A percentile compares a stretch with the other conserved stretches of the same genome.
phyloP scores from a whole-genome alignment of 2,113 vertebrate genomes.

The Psephotus haematonotus region DNA sequence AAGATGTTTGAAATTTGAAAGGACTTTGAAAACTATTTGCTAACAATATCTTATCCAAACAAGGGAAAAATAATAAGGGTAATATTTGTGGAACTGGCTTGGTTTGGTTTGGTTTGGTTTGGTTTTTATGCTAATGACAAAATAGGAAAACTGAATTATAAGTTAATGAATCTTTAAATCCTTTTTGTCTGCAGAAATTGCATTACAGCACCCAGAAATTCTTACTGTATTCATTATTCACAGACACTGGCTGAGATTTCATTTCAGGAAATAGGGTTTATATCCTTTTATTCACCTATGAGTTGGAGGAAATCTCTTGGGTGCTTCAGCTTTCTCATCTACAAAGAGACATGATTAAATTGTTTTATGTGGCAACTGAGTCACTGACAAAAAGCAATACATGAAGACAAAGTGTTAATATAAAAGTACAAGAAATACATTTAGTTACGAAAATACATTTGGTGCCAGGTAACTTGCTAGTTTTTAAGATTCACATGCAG shows the following conservation, averaged over 20 bases:
- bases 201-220: not conserved
- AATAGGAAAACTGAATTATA: not conserved
- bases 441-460: not conserved
- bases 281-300: not conserved
- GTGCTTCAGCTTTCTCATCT: not conserved
- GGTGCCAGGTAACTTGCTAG: not conserved
- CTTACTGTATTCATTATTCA: not conserved
- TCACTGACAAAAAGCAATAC: not conserved
- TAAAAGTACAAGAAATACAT: not conserved
- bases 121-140: not conserved
- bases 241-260: not conserved
- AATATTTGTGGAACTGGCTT: not conserved
- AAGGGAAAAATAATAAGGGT: fast-evolving
- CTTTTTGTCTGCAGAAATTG: not conserved
- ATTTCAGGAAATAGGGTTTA: not conserved
- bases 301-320: not conserved
- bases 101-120: not conserved
- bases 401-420: not conserved
- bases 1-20: not conserved
- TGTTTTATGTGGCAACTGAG: not conserved
- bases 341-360: not conserved
- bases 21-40: not conserved
- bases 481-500: not conserved
- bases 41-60: not conserved
- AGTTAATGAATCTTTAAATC: not conserved